phyloP scores from a whole-genome alignment of 2,113 vertebrate genomes.

The Haplochromis burtoni region DNA sequence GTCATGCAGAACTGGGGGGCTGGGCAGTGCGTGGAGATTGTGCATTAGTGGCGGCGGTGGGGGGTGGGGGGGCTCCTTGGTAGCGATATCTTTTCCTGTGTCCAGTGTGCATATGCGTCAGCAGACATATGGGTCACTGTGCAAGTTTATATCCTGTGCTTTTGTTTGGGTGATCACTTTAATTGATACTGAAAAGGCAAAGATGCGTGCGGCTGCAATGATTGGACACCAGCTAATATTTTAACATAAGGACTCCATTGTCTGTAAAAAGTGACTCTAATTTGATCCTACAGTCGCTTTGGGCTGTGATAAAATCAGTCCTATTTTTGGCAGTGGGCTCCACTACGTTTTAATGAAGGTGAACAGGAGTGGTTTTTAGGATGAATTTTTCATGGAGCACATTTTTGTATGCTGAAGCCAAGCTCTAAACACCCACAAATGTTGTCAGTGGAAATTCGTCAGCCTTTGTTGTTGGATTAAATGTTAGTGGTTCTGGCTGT shows the following conservation, averaged over 20 bases:
- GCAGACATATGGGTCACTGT: conserved; percentile 7
- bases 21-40: conserved; percentile 2
- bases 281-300: conserved; percentile 46
- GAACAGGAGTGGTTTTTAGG: conserved; percentile 32
- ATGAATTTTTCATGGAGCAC: conserved; percentile 47
- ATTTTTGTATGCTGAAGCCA: conserved; percentile 40
- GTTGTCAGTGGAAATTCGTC: conserved; percentile 33
- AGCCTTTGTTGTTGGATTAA: conserved; percentile 40
- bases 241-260: conserved; percentile 42
- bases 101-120: conserved; percentile 2
- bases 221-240: conserved; percentile 52
- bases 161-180: conserved; percentile 61
- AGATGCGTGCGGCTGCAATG: conserved; percentile 46
- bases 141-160: conserved; percentile 30
- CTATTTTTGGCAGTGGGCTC: conserved; percentile 50
- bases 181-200: conserved; percentile 61
- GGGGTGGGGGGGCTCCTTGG: background rate
- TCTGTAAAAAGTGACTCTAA: conserved; percentile 47
- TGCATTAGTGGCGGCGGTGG: background rate
- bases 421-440: conserved; percentile 36
- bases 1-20: conserved; percentile 39
- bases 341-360: conserved; percentile 57
- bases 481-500: conserved; percentile 28
- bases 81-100: conserved; percentile 33
- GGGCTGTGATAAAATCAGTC: conserved; percentile 32